These are phyloP conservation scores for Muntiacus muntjak DNA, from an alignment of 2,113 vertebrate species.

Conservation along the genomic window DNA sequence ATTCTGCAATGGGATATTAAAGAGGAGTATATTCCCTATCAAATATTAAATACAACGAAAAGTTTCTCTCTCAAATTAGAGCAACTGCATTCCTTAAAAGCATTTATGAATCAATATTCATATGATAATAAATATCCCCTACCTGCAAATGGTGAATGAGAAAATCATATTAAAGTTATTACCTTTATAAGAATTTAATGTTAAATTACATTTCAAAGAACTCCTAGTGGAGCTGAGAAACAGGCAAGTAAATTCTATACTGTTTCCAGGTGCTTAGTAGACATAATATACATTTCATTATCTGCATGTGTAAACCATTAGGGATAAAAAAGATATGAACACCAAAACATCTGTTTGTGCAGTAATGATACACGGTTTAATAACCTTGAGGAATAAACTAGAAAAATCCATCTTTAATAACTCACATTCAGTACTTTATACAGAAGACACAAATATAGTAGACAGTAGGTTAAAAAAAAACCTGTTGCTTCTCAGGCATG, in stretches of 20 bases:
- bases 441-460: constrained; percentile 29
- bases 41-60: neutral
- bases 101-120: constrained; percentile 28
- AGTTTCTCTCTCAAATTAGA: neutral
- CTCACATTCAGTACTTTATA: neutral
- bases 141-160: constrained; percentile 6
- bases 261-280: constrained; percentile 16
- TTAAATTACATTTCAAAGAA: constrained; percentile 39
- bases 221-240: constrained; percentile 10
- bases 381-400: neutral
- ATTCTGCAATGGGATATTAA: neutral
- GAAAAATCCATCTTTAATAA: neutral
- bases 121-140: constrained; percentile 11
- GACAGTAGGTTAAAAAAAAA: constrained; percentile 34
- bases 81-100: neutral
- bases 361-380: neutral
- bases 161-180: constrained; percentile 14
- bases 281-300: constrained; percentile 5
- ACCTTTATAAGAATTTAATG: neutral
- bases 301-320: neutral
- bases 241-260: neutral
- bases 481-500: neutral
- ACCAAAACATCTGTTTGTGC: neutral
- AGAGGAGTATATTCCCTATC: neutral
- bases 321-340: constrained; percentile 18